phyloP scores from a whole-genome alignment of 2,888 invertebrate genomes.

The Rhagonycha lutea region DNA sequence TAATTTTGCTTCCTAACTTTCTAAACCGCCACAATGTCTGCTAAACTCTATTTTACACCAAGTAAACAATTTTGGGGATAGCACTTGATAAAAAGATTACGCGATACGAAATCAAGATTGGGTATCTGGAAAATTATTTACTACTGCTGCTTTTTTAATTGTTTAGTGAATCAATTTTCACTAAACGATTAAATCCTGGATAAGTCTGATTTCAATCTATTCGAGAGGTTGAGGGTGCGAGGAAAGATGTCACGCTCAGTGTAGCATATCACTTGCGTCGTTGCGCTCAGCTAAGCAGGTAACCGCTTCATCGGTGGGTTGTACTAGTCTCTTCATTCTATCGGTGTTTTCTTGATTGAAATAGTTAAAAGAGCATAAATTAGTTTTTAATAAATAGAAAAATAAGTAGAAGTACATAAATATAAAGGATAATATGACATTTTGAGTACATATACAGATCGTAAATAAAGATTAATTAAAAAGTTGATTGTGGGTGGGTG shows the following conservation, averaged over 20 bases:
- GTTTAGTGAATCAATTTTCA: slow-evolving; percentile 17
- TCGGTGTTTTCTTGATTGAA: slow-evolving; percentile 5
- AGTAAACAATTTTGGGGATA: not conserved
- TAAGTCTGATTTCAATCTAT: slow-evolving; percentile 32
- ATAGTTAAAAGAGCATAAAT: not conserved
- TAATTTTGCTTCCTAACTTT: slow-evolving; percentile 42
- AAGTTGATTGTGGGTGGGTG: slow-evolving; percentile 13
- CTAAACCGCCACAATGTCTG: slow-evolving; percentile 17
- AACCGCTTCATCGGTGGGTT: slow-evolving; percentile 27
- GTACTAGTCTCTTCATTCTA: not conserved
- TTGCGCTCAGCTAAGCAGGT: slow-evolving; percentile 35
- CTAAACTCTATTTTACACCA: slow-evolving; percentile 6
- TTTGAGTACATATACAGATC: not conserved
- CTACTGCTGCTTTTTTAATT: not conserved
- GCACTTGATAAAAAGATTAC: not conserved
- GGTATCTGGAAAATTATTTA: not conserved
- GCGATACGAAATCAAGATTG: not conserved
- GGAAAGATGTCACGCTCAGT: slow-evolving; percentile 38
- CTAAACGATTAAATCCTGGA: slow-evolving; percentile 22
- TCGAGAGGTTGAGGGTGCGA: slow-evolving; percentile 33
- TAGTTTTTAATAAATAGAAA: not conserved
- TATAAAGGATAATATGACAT: not conserved
- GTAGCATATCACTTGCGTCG: slow-evolving; percentile 36
- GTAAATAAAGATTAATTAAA: slow-evolving; percentile 20
- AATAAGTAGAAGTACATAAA: not conserved